Base-by-base conservation (phyloP, 2,888 invertebrate species). In the Tridacna gigas region DNA sequence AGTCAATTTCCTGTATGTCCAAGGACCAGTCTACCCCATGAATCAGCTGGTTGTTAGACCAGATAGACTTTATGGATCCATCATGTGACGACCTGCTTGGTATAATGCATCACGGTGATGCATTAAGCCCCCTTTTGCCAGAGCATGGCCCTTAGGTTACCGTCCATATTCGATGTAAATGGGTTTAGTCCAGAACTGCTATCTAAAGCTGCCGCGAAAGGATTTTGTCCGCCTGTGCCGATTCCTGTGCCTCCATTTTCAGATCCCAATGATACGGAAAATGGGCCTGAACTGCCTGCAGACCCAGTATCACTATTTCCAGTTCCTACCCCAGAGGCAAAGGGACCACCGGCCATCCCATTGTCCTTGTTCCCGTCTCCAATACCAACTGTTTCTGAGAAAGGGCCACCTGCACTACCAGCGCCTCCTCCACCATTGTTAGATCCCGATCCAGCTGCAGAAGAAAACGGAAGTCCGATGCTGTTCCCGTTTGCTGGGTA, bases 111-210 rank as follows among this genome's bases (percentile, higher is more conserved):
- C n/a, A n/a, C n/a, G n/a, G n/a, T n/a, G n/a, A n/a, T n/a, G n/a
- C n/a, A n/a, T n/a, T n/a, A n/a, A n/a, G n/a, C n/a, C n/a, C n/a
- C n/a, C n/a, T n/a, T n/a, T n/a, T n/a, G n/a, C n/a, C n/a, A n/a
- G n/a, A n/a, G n/a, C n/a, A n/a, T n/a, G n/a, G n/a, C n/a, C n/a
- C n/a, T n/a, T n/a, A n/a, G n/a, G 7, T 37, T 45, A 61, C 75
- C 75, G 26, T 73, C 73, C 71, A 73, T 73, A 4, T 73, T 78
- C 22, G 78, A 65, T 12, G 51, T 78, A 22, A 78, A 78, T n/a
- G 71, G 78, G 45, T 71, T 73, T 37, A 60, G 37, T 20, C 73
- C 78, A n/a, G 61, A 47, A 47, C 77, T 60, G n/a, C 67, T 60
- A 11, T 28, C 20, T 26, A 60, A 73, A 20, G 51, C 65, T 11